Evolutionary conservation across 2,888 invertebrate genomes (phyloP), one percentile per base, ranked within the genome.

Genomic region (Morpho achilles): DNA sequence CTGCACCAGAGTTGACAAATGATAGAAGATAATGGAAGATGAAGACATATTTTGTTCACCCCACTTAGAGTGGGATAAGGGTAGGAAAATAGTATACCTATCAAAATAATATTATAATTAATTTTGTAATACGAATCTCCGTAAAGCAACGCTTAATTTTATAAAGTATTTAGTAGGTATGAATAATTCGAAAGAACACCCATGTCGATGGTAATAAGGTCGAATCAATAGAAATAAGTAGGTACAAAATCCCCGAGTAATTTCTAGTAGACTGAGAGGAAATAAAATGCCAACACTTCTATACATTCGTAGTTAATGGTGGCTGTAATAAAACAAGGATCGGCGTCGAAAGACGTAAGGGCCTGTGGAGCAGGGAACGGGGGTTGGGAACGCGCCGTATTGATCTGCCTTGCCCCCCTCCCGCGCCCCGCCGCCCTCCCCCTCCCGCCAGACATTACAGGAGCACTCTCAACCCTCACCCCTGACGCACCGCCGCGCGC

Each of bases 321-420:
- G 69, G 79, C 84, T 83, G 81, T 88, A 87, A 87, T 89, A 62
- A 88, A 88, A 85, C 81, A 83, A 87, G 85, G 83, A 80, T 78
- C 77, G 84, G 87, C 86, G 89, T 88, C 82, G 88, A 88, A 88
- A 89, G 89, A 88, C 84, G 84, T 78, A 83, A 32, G 84, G 86
- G 83, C 86, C 81, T 79, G 87, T 80, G 85, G 86, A 85, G 45
- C 45, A 10, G 78, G 69, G 67, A 67, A 66, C 73, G 67, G 66
- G 69, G 69, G 73, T 66, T 74, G 72, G 76, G 77, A 71, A 81
- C 78, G 73, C 80, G 77, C 71, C 66, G 75, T 72, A 69, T 70
- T 69, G 69, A 69, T 72, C 69, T 72, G 72, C 69, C 71, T 66
- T 65, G 23, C 22, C 1, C 46, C 49, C 57, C 48, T 22, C 50